Base-by-base conservation (phyloP, 2,888 invertebrate species). In the Helobdella robusta region DNA sequence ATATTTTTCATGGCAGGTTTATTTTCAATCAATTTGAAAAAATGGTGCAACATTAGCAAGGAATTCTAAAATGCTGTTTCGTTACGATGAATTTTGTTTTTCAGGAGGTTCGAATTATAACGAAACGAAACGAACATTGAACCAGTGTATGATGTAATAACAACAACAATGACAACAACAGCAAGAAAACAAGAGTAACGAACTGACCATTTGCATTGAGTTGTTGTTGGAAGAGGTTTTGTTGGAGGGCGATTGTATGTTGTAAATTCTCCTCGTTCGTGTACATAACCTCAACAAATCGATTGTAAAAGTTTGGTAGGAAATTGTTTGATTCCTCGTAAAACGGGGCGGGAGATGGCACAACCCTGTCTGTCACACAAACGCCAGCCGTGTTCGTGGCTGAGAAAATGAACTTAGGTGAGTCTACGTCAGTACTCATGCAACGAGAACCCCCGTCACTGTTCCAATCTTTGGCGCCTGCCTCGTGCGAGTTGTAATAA, bases 241-340 rank as follows among this genome's bases (percentile, higher is more conserved):
- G 86, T 74, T 87, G 86, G 36, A 86, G 78, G 68, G 84, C 78
- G 77, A 86, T 86, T 3, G 86, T 86, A 74, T 86, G 85, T 69
- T 86, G 84, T 30, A 86, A 79, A 75, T 86, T 86, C 0, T 85
- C 85, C 54, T 83, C 83, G 73, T 86, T 85, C 20, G 86, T 86
- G 79, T 86, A 86, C 85, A 86, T 85, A 0, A 85, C 85, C 66
- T 85, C 84, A 0, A 84, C 82, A 63, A 76, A 78, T 64, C 75
- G 75, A 69, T 77, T 74, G 69, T 78, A 78, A 32, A 25, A 25
- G 15, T n/a, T 32, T 6, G 56, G 56, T n/a, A 30, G 8, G 56
- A 32, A 32, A 11, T 11, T 15, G 11, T 15, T 11, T n/a, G n/a
- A n/a, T n/a, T n/a, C n/a, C n/a, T n/a, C n/a, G n/a, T n/a, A n/a